Evolutionary conservation across 2,888 invertebrate species (phyloP), one percentile per base, ranked within the genome.

Genomic region (Rambutsinella grinnellia): DNA sequence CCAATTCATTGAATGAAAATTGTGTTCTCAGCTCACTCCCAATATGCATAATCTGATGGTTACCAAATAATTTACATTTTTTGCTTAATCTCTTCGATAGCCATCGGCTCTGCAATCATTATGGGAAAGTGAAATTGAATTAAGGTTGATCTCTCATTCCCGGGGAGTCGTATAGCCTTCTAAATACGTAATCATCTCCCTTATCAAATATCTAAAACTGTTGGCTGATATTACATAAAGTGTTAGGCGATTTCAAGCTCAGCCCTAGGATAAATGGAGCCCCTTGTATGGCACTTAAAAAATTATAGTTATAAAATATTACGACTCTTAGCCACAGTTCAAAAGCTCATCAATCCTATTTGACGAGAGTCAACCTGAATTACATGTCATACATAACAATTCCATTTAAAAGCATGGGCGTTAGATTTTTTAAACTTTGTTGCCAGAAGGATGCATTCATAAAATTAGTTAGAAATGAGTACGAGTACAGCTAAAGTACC

Each of bases 71-170:
- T n/a, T 6, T 10, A 2, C 21, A 51, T 17, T 10, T 51, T 51
- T 51, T 51, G 51, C 36, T 36, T 36, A 36, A 36, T n/a, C n/a
- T n/a, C 36, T 36, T 36, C n/a, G 27, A 60, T 72, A 17, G 72
- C 72, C 72, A 15, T 65, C 53, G 66, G 72, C 58, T 63, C 49
- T 47, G 27, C n/a, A 65, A 53, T 44, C 65, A 53, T 44, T 60
- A 72, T 72, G 72, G 60, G 72, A 72, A 72, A 72, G 72, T 72
- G 65, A 72, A 72, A 72, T 65, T 72, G 53, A 72, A 65, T 65
- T 57, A 53, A 71, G 72, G 60, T 66, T 72, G 65, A 72, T 72
- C 58, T 60, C 21, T n/a, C 58, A 58, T 21, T 46, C 17, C 44
- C 58, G 65, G 24, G 44, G 24, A 17, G 28, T 54, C 36, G 26